These are phyloP conservation scores for Cylindroiulus punctatus DNA, from an alignment of 2,888 invertebrate species.

Conservation along the genomic window DNA sequence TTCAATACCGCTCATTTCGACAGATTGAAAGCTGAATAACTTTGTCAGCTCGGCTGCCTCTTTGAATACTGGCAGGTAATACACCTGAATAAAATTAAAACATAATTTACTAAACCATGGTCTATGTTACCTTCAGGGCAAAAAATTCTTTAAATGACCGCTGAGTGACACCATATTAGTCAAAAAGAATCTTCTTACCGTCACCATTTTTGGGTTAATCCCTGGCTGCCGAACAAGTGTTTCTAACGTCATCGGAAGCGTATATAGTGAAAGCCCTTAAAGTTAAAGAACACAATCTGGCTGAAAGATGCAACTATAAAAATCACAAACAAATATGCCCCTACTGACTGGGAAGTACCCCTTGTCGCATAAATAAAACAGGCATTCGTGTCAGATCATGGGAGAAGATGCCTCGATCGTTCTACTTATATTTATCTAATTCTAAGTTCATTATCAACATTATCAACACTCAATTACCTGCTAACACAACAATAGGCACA, in stretches of 20 bases:
- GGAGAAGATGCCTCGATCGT: too few relatives aligned
- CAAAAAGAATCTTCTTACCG: constrained; percentile 57
- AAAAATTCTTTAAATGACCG: background rate
- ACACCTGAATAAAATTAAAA: constrained; percentile 58
- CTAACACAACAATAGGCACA: constrained; percentile 67
- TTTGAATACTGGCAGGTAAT: constrained; percentile 58
- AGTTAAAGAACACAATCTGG: background rate
- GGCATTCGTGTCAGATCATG: too few relatives aligned
- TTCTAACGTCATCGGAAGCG: constrained; percentile 66
- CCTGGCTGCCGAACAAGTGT: constrained; percentile 70
- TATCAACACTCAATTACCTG: constrained; percentile 63
- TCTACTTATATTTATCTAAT: too few relatives aligned
- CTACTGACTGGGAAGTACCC: too few relatives aligned
- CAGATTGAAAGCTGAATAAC: constrained; percentile 59
- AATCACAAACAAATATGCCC: background rate
- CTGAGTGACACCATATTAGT: background rate
- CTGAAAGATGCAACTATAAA: background rate
- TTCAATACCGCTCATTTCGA: constrained; percentile 35
- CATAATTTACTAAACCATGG: background rate
- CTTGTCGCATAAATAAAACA: too few relatives aligned
- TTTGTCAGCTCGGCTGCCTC: constrained; percentile 58
- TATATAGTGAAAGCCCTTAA: constrained; percentile 52
- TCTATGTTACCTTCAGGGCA: background rate
- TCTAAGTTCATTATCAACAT: background rate
- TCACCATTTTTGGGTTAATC: constrained; percentile 64